Percentiles rank a stretch among this genome's conserved stretches.
phyloP scores from a whole-genome alignment of 2,797 vertebrate species.

The Menidia menidia region DNA sequence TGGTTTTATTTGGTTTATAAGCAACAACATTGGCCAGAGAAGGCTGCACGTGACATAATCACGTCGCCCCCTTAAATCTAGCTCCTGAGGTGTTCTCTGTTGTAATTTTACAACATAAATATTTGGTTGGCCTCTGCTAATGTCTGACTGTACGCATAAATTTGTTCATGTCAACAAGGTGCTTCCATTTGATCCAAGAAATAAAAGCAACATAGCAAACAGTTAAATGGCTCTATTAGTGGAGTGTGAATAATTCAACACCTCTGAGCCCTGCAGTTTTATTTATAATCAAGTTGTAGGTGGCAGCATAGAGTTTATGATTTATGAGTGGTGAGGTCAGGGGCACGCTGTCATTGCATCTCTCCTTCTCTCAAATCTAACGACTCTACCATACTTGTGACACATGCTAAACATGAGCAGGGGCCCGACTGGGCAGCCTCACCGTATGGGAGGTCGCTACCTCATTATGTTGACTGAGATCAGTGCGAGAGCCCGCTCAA shows the following conservation, averaged over 20 bases:
- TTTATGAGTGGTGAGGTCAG: conserved; percentile 60
- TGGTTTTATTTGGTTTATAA: background rate
- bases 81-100: no score
- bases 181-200: conserved; percentile 36
- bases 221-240: conserved; percentile 62
- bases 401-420: conserved; percentile 30
- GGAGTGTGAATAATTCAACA: conserved; percentile 61
- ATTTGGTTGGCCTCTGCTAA: conserved; percentile 7
- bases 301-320: conserved; percentile 51
- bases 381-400: conserved; percentile 35
- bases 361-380: conserved; percentile 32
- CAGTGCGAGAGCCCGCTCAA: conserved; percentile 50
- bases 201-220: conserved; percentile 23
- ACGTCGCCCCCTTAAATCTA: no score
- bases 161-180: conserved; percentile 26
- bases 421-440: conserved; percentile 29
- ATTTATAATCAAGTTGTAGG: conserved; percentile 60
- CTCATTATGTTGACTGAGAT: conserved; percentile 63
- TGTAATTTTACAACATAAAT: background rate
- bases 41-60: background rate
- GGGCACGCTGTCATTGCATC: conserved; percentile 18
- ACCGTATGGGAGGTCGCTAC: conserved; percentile 46
- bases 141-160: conserved; percentile 9
- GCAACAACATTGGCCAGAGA: background rate
- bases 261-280: conserved; percentile 30